These are phyloP conservation scores for Melipona beecheii DNA, from an alignment of 2,888 invertebrate species.

Conservation along the genomic window DNA sequence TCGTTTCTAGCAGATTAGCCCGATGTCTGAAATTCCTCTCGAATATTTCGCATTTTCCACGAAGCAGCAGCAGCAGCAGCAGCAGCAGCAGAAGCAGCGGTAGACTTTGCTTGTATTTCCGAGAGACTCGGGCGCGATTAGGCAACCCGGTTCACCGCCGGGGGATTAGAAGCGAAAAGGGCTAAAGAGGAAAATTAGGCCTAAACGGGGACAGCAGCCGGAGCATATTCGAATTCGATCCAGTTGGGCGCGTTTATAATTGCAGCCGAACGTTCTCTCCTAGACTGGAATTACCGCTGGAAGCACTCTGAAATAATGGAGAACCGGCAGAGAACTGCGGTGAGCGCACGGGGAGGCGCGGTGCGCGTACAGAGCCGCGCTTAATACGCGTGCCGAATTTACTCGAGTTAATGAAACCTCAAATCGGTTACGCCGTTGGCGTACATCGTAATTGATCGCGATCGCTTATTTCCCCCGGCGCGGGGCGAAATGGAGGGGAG, in stretches of 20 bases:
- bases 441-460: slow-evolving; percentile 63
- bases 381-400: slow-evolving; percentile 69
- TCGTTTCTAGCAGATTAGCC: too few relatives aligned
- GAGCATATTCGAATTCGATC: slow-evolving; percentile 48
- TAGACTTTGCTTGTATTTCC: too few relatives aligned
- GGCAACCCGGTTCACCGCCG: too few relatives aligned
- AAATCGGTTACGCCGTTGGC: slow-evolving; percentile 67
- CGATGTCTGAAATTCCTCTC: too few relatives aligned
- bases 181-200: slow-evolving; percentile 2
- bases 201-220: neutral
- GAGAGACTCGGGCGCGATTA: too few relatives aligned
- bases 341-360: slow-evolving; percentile 30
- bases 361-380: slow-evolving; percentile 48
- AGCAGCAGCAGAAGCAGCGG: too few relatives aligned
- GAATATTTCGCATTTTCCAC: too few relatives aligned
- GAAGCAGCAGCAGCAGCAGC: too few relatives aligned
- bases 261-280: slow-evolving; percentile 59
- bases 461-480: slow-evolving; percentile 52
- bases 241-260: slow-evolving; percentile 54
- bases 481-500: too few relatives aligned
- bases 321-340: slow-evolving; percentile 57
- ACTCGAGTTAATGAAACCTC: slow-evolving; percentile 72
- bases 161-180: neutral
- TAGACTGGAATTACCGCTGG: slow-evolving; percentile 61
- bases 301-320: slow-evolving; percentile 63